These are phyloP conservation scores for Axea sp. DNA, from an alignment of 2,888 invertebrate genomes.

Conservation along the genomic window DNA sequence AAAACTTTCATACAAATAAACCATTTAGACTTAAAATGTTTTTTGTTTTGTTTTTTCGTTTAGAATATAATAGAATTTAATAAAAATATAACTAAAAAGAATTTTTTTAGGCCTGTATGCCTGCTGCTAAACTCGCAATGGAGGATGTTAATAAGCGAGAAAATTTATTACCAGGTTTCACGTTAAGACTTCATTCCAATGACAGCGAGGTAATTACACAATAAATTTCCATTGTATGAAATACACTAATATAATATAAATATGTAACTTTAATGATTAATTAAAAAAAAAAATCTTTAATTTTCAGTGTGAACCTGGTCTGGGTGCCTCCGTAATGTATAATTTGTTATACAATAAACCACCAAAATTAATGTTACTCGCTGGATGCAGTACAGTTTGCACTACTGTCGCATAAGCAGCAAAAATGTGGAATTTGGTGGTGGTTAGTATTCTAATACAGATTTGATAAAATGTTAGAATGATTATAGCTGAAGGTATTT, in stretches of 20 bases:
- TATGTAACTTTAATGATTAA: no score
- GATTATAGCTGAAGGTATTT: no score
- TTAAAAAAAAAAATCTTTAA: background rate
- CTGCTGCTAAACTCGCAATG: constrained; percentile 97
- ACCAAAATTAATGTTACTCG: constrained; percentile 94
- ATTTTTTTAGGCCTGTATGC: constrained; percentile 96
- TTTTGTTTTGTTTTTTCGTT: no score
- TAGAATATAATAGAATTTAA: no score
- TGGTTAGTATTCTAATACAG: constrained; percentile 93
- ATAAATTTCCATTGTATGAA: no score
- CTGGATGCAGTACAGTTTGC: constrained; percentile 99
- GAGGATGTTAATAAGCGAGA: constrained; percentile 95
- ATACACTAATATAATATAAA: constrained; percentile 1
- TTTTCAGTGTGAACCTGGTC: constrained; percentile 96
- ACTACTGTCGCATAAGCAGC: constrained; percentile 99
- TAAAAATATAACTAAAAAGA: no score
- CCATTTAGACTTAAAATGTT: no score
- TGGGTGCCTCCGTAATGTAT: constrained; percentile 99
- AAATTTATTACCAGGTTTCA: constrained; percentile 94
- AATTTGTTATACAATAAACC: constrained; percentile 97
- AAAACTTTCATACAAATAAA: no score
- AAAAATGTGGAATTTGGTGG: constrained; percentile 99
- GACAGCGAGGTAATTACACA: constrained; percentile 97
- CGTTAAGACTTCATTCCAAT: constrained; percentile 94
- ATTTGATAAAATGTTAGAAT: no score